phyloP scores from a whole-genome alignment of 1,140 invertebrate genomes.

The Stegodyphus dumicola region DNA sequence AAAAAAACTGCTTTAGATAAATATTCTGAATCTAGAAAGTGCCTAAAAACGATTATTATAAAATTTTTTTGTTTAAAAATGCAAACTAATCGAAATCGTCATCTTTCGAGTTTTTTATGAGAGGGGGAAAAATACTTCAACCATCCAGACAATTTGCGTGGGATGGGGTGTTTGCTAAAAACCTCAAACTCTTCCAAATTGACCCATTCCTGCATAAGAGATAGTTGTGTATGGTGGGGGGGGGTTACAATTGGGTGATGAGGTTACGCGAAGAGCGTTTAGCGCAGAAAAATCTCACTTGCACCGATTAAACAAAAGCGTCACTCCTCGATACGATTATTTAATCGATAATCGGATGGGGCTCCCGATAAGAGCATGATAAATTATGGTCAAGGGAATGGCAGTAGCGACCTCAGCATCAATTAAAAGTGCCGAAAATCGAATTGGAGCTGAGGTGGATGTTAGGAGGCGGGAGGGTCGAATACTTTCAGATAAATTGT shows the following conservation, averaged over 20 bases:
- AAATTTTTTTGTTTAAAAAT: too few species aligned
- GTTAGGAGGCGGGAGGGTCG: neutral
- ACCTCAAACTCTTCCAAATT: neutral
- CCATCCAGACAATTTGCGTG: neutral
- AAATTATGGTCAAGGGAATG: conserved; percentile 47
- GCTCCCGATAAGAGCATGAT: conserved; percentile 45
- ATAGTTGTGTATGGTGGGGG: neutral
- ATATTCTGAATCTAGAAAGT: too few species aligned
- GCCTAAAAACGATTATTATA: too few species aligned
- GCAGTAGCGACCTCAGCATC: conserved; percentile 50
- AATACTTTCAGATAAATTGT: conserved; percentile 17
- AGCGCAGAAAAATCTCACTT: conserved; percentile 1
- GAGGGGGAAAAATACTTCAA: too few species aligned
- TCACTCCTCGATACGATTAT: conserved; percentile 53
- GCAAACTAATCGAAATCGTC: too few species aligned
- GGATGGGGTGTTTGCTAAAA: neutral
- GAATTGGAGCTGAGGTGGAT: conserved; percentile 23
- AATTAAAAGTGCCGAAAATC: conserved; percentile 59
- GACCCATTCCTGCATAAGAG: neutral
- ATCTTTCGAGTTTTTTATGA: too few species aligned
- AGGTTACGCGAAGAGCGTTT: neutral
- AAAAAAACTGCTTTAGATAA: too few species aligned
- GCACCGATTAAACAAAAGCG: conserved; percentile 39
- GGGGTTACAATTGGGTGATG: neutral
- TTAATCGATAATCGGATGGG: conserved; percentile 57